A percentile compares a stretch with the other conserved stretches of the same genome.
phyloP scores from a whole-genome alignment of 2,888 invertebrate species.

The Candidula unifasciata region DNA sequence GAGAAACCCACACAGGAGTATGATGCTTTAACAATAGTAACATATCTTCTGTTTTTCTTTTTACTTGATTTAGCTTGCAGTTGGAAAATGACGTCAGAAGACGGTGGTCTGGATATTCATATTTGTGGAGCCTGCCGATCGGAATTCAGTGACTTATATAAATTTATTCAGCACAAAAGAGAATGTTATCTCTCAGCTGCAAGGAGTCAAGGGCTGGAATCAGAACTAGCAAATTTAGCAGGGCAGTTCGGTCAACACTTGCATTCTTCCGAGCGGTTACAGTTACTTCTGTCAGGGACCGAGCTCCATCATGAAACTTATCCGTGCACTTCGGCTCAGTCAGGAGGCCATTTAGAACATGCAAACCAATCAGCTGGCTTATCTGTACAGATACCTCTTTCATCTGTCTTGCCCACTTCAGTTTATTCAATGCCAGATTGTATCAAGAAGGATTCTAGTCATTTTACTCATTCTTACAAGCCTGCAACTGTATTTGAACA shows the following conservation, averaged over 20 bases:
- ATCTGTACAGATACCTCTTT: constrained; percentile 3
- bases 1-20: too few relatives aligned
- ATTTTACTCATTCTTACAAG: not conserved
- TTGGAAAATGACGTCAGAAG: constrained; percentile 24
- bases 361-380: not conserved
- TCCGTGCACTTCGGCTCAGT: not conserved
- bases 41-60: too few relatives aligned
- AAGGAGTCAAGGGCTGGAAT: not conserved
- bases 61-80: not conserved
- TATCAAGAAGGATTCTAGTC: constrained; percentile 3
- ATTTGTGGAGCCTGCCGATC: constrained; percentile 71
- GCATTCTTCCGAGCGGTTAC: constrained; percentile 16
- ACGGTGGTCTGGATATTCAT: constrained; percentile 61
- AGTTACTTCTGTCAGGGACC: not conserved
- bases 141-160: constrained; percentile 65
- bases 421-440: constrained; percentile 2
- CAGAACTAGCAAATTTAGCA: not conserved
- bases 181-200: constrained; percentile 56
- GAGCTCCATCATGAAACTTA: constrained; percentile 4
- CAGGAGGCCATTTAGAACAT: not conserved
- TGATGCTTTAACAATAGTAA: too few relatives aligned
- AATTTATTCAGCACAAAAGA: constrained; percentile 69
- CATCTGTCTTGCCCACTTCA: not conserved
- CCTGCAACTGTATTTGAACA: not conserved
- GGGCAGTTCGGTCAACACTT: constrained; percentile 10